Conservation (phyloP, 2,113 vertebrate species). For the Gymnogyps californianus region DNA sequence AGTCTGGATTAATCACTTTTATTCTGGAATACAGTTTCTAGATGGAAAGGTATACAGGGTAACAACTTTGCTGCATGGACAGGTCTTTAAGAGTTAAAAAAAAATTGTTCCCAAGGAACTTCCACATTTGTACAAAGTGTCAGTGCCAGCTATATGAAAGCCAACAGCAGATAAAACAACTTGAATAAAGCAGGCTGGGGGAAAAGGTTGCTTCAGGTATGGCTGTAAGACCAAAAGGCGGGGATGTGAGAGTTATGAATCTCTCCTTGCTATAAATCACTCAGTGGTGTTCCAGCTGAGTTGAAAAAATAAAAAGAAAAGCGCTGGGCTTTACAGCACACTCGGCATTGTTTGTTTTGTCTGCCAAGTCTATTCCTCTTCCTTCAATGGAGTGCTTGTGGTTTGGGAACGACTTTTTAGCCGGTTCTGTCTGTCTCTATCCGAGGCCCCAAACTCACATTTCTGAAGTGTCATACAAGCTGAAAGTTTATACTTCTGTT, state of each 20-base stretch:
- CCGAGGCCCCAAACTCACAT: not conserved
- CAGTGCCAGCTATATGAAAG: not conserved
- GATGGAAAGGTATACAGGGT: not conserved
- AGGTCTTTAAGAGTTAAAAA: not conserved
- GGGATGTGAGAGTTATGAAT: not conserved
- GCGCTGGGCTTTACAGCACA: not conserved
- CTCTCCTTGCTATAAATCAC: conserved; percentile 1
- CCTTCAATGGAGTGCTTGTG: not conserved
- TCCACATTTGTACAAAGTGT: not conserved
- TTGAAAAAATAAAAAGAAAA: conserved; percentile 8
- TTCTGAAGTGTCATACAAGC: conserved; percentile 1
- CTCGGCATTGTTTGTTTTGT: not conserved
- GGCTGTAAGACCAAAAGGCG: not conserved
- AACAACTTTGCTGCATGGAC: not conserved
- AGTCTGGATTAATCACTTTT: not conserved
- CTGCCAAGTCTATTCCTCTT: not conserved
- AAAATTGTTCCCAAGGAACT: not conserved
- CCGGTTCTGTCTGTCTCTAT: not conserved
- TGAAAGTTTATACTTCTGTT: not conserved
- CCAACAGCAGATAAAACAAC: conserved; percentile 9
- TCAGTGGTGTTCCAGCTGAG: not conserved
- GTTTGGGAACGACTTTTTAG: not conserved
- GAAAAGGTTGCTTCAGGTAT: not conserved
- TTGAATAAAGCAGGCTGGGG: not conserved
- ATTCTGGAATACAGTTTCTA: not conserved